Evolutionary conservation across 2,888 invertebrate genomes (phyloP).

Genomic region (Cryptocephalus primarius): DNA sequence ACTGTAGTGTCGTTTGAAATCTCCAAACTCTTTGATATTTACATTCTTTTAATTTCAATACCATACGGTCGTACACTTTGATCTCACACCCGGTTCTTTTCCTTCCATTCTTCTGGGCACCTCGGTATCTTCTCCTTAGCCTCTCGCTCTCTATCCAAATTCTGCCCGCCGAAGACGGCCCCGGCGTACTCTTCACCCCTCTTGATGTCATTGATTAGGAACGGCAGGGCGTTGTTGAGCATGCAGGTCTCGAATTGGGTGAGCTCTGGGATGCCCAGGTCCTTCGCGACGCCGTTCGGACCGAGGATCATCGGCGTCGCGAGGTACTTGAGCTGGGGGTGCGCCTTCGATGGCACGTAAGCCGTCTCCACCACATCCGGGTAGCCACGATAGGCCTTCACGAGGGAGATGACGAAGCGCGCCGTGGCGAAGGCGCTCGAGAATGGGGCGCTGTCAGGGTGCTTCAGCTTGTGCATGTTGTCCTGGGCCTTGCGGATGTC

Average conservation of each 20-base stretch:
- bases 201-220: constrained; percentile 25
- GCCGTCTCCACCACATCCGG: constrained; percentile 30
- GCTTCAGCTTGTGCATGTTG: constrained; percentile 52
- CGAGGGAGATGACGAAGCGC: constrained; percentile 46
- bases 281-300: constrained; percentile 26
- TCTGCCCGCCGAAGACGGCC: constrained; percentile 3
- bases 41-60: too few species aligned
- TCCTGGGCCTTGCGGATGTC: constrained; percentile 49
- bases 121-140: too few species aligned
- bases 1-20: too few species aligned
- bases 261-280: constrained; percentile 30
- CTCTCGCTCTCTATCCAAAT: too few species aligned
- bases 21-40: too few species aligned
- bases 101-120: too few species aligned
- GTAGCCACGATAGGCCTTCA: constrained; percentile 39
- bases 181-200: constrained; percentile 28
- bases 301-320: constrained; percentile 31
- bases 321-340: constrained; percentile 28
- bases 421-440: constrained; percentile 54
- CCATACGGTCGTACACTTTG: too few species aligned
- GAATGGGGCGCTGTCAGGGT: constrained; percentile 46
- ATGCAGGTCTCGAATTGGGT: constrained; percentile 31
- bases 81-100: too few species aligned
- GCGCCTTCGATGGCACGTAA: constrained; percentile 26
- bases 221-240: constrained; percentile 27